These are phyloP conservation scores for Fragum whitleyi DNA, from an alignment of 2,888 invertebrate genomes.

Conservation along the genomic window DNA sequence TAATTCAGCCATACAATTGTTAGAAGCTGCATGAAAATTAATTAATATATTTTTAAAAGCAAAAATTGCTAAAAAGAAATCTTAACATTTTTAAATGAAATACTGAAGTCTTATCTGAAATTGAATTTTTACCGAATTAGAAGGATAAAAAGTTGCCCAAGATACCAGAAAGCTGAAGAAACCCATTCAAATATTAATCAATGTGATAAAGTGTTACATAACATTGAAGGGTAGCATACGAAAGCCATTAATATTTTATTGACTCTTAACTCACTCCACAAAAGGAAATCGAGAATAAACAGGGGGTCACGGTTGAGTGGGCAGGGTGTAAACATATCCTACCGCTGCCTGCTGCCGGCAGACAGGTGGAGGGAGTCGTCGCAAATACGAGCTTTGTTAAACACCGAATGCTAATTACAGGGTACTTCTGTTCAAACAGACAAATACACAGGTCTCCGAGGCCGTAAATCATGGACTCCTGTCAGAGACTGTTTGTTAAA, in stretches of 20 bases:
- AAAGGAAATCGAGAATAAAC: constrained; percentile 27
- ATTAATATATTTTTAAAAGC: too few species aligned
- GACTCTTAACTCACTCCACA: constrained; percentile 32
- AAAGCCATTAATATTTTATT: constrained; percentile 32
- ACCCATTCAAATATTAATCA: too few species aligned
- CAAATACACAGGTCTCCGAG: background rate
- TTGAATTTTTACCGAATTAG: too few species aligned
- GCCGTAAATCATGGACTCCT: constrained; percentile 1
- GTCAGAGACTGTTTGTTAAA: background rate
- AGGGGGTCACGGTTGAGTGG: constrained; percentile 25
- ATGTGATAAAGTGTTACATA: background rate
- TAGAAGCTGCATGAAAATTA: too few species aligned
- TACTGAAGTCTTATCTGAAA: too few species aligned
- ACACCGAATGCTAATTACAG: constrained; percentile 16
- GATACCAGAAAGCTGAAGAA: too few species aligned
- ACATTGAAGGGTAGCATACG: background rate
- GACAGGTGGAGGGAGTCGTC: constrained; percentile 52
- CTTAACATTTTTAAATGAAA: too few species aligned
- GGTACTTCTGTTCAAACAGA: constrained; percentile 11
- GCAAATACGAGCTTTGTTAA: constrained; percentile 40
- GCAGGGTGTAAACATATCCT: constrained; percentile 40
- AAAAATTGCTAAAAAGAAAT: too few species aligned
- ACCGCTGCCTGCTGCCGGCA: constrained; percentile 36
- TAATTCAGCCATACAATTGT: too few species aligned
- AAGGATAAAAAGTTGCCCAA: too few species aligned